Percentiles rank a stretch among this genome's conserved stretches.
Evolutionary conservation across 1,140 invertebrate genomes (phyloP).

Genomic region (Spodoptera frugiperda): DNA sequence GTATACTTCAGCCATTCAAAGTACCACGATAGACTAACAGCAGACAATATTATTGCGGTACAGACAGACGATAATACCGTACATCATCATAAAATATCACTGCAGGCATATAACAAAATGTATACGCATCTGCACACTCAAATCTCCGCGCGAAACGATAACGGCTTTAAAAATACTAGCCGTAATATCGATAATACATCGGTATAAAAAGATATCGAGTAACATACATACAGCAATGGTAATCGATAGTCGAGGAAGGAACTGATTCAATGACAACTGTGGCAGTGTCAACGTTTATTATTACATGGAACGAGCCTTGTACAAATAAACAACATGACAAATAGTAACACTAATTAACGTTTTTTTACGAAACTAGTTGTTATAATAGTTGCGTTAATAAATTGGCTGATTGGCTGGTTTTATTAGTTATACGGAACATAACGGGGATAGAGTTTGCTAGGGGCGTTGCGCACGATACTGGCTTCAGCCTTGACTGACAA

Average conservation of each 20-base stretch:
- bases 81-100: neutral
- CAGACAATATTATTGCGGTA: neutral
- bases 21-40: too few species aligned
- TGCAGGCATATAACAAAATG: neutral
- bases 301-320: conserved; percentile 40
- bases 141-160: conserved; percentile 25
- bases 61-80: neutral
- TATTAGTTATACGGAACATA: conserved; percentile 22
- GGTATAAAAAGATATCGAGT: conserved; percentile 29
- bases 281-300: conserved; percentile 43
- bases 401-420: conserved; percentile 48
- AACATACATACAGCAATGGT: conserved; percentile 45
- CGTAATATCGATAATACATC: conserved; percentile 33
- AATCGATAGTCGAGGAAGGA: conserved; percentile 57
- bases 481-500: conserved; percentile 1
- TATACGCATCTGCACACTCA: conserved; percentile 1
- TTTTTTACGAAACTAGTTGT: conserved; percentile 55
- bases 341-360: conserved; percentile 51
- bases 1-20: too few species aligned
- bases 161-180: conserved; percentile 24
- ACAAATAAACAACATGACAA: conserved; percentile 14
- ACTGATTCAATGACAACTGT: conserved; percentile 55
- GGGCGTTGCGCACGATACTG: conserved; percentile 45
- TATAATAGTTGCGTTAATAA: conserved; percentile 45
- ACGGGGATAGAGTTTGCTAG: conserved; percentile 19